phyloP scores from a whole-genome alignment of 2,113 vertebrate species.

The Eolophus roseicapilla region DNA sequence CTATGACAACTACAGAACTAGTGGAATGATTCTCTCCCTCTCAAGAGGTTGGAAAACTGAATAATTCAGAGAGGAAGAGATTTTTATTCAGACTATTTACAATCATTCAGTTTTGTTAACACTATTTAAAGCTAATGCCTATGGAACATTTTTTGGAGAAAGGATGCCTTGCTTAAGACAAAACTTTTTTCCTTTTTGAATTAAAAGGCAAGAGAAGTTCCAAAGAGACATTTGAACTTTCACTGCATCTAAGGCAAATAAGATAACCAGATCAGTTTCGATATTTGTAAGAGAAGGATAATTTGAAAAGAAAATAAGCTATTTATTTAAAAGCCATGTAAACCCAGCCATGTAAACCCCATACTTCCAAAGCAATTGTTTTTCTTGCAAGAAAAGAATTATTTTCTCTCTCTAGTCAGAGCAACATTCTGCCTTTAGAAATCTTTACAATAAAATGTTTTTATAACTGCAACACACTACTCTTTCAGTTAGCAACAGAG shows the following conservation, averaged over 20 bases:
- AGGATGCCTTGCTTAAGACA: not conserved
- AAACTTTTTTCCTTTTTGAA: not conserved
- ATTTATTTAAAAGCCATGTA: not conserved
- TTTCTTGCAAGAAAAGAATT: not conserved
- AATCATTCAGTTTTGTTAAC: conserved; percentile 7
- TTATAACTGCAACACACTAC: not conserved
- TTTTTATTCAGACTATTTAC: conserved; percentile 48
- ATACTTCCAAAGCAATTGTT: not conserved
- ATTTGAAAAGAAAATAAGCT: not conserved
- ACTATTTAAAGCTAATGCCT: conserved; percentile 24
- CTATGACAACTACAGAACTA: conserved; percentile 55
- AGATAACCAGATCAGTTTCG: not conserved
- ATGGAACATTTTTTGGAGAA: not conserved
- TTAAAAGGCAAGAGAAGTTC: not conserved
- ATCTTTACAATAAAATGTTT: not conserved
- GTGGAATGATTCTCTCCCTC: conserved; percentile 36
- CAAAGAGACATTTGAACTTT: not conserved
- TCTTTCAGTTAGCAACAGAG: not conserved
- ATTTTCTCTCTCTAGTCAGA: not conserved
- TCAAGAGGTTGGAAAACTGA: conserved; percentile 38
- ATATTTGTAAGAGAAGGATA: not conserved
- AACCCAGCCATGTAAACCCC: not conserved
- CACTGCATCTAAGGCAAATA: not conserved
- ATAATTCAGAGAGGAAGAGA: conserved; percentile 33
- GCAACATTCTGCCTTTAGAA: not conserved